phyloP scores from a whole-genome alignment of 2,113 vertebrate genomes.

The Scortum barcoo region DNA sequence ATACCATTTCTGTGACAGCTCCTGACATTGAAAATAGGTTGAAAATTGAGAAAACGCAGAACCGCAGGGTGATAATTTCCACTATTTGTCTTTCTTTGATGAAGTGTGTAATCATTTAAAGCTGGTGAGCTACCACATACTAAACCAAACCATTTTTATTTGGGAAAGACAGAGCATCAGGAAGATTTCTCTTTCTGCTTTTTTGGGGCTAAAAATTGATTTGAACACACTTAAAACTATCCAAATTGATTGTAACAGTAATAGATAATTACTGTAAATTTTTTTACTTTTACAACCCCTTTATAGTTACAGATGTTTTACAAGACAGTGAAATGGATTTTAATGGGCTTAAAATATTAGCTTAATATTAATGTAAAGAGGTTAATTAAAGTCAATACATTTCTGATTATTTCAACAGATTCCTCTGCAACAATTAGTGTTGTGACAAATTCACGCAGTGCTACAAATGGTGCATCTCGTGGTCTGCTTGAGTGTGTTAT shows the following conservation, averaged over 20 bases:
- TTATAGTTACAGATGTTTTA: constrained; percentile 65
- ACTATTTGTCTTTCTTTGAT: constrained; percentile 33
- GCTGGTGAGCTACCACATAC: constrained; percentile 31
- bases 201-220: constrained; percentile 31
- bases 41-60: constrained; percentile 15
- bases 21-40: constrained; percentile 14
- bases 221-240: constrained; percentile 46
- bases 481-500: constrained; percentile 66
- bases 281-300: constrained; percentile 48
- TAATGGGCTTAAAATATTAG: constrained; percentile 46
- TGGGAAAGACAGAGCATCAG: constrained; percentile 45
- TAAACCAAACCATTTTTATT: constrained; percentile 61
- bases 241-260: constrained; percentile 56
- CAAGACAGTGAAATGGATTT: constrained; percentile 41
- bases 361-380: constrained; percentile 45
- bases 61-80: neutral
- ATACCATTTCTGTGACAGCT: constrained; percentile 45
- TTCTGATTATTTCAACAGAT: constrained; percentile 57
- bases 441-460: constrained; percentile 69
- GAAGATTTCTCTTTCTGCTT: constrained; percentile 37
- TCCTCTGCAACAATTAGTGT: constrained; percentile 31
- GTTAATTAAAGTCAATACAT: constrained; percentile 63
- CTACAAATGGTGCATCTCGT: constrained; percentile 71
- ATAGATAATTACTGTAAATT: constrained; percentile 34
- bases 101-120: constrained; percentile 43